phyloP scores from a whole-genome alignment of 2,888 invertebrate species.

The Lasioglossum oenotherae region DNA sequence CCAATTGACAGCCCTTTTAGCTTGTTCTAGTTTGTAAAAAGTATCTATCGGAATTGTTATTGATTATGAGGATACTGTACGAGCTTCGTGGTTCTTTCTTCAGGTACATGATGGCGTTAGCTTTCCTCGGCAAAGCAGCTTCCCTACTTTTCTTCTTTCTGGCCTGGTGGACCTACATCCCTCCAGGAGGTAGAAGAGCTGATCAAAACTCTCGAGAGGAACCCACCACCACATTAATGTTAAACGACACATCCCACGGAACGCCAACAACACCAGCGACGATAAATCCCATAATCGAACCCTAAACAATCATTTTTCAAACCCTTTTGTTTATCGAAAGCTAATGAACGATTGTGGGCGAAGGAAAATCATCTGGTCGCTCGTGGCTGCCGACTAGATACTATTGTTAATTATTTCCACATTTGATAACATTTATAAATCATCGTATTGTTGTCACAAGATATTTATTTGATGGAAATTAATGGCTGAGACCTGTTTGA shows the following conservation, averaged over 20 bases:
- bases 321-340: background rate
- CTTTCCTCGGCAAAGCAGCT: slow-evolving; percentile 89
- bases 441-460: background rate
- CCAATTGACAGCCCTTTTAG: background rate
- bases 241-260: slow-evolving; percentile 64
- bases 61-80: too few species aligned
- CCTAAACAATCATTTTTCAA: slow-evolving; percentile 19
- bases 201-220: slow-evolving; percentile 68
- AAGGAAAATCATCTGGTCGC: background rate
- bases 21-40: background rate
- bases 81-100: slow-evolving; percentile 41
- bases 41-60: background rate
- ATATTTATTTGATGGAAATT: background rate
- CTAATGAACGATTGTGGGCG: background rate
- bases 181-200: slow-evolving; percentile 84
- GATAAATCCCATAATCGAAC: slow-evolving; percentile 52
- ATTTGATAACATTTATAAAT: background rate
- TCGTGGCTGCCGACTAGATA: background rate
- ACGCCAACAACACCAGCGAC: slow-evolving; percentile 52
- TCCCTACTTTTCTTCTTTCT: slow-evolving; percentile 90
- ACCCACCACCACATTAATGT: slow-evolving; percentile 70
- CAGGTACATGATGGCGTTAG: slow-evolving; percentile 91
- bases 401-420: background rate
- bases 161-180: slow-evolving; percentile 91
- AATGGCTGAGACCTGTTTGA: background rate